phyloP scores from a whole-genome alignment of 2,113 vertebrate species.

The Tachuris rubrigastra region DNA sequence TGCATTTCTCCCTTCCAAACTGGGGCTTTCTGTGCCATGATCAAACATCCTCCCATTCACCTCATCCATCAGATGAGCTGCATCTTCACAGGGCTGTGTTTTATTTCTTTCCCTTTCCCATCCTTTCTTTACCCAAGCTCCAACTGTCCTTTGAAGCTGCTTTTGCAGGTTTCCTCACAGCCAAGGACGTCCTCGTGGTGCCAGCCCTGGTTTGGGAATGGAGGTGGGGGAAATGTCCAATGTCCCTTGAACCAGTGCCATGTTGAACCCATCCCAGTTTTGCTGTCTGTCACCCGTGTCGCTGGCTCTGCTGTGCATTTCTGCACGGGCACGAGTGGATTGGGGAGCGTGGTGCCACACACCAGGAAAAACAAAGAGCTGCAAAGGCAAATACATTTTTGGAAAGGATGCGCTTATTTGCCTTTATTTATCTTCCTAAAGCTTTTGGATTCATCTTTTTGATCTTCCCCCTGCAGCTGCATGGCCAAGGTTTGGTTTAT shows the following conservation, averaged over 20 bases:
- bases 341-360: not conserved
- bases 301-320: not conserved
- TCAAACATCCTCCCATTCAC: not conserved
- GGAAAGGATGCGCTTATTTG: not conserved
- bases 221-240: not conserved
- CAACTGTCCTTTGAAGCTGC: not conserved
- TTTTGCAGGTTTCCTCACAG: not conserved
- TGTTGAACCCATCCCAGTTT: not conserved
- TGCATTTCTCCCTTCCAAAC: not conserved
- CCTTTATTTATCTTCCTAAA: slow-evolving; percentile 16
- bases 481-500: not conserved
- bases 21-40: not conserved
- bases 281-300: fast-evolving
- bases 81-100: not conserved
- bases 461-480: not conserved
- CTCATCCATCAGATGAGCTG: not conserved
- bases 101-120: not conserved
- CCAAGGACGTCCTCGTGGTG: not conserved
- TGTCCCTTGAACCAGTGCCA: fast-evolving
- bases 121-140: not conserved
- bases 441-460: slow-evolving; percentile 16
- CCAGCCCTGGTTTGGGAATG: not conserved
- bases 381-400: not conserved
- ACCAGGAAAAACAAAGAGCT: not conserved
- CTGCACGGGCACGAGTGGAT: not conserved